Evolutionary conservation across 2,113 vertebrate species (phyloP), one percentile per base, ranked within the genome.

Genomic region (Lagopus muta): DNA sequence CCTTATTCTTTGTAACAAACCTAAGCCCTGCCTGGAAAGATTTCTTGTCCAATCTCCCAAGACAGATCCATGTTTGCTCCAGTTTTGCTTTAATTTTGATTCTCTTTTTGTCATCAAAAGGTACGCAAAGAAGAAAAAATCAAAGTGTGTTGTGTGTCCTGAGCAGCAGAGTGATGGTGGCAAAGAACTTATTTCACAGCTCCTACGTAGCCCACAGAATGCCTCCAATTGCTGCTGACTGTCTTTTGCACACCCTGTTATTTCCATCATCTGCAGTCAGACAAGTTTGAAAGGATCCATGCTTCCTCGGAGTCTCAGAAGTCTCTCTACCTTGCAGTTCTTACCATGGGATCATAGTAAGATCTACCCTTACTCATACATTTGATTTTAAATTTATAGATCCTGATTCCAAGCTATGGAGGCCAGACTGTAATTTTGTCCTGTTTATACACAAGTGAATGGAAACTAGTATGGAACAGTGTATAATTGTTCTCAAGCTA

Each of bases 141-240:
- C 34, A 30, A 72, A 15, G 21, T 36, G 9, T 40, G 50, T 4
- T 0, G 0, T 2, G 2, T 21, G 9, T 40, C 24, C 4, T 28
- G 19, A 43, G 18, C n/a, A 27, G 43, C 30, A 55, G 40, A 34
- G 10, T 11, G 30, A 81, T 8, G 20, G 0, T 70, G 54, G 13
- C 36, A 30, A 32, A 7, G 22, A 43, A 6, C 65, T 55, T 28
- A 11, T n/a, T 30, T 22, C 36, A 2, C 28, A 66, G 1, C 4
- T 13, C 8, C 55, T 16, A 34, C 5, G 7, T 10, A 65, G 28
- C 66, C 24, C 48, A 32, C 1, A 11, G 21, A 4, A n/a, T 8
- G 13, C 22, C 38, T 17, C 40, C 32, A 5, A 3, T 17, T 42
- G 0, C 65, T 65, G 28, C 21, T 22, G 24, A 36, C 8, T 4